phyloP scores from a whole-genome alignment of 2,797 vertebrate genomes.

The Sparus aurata region DNA sequence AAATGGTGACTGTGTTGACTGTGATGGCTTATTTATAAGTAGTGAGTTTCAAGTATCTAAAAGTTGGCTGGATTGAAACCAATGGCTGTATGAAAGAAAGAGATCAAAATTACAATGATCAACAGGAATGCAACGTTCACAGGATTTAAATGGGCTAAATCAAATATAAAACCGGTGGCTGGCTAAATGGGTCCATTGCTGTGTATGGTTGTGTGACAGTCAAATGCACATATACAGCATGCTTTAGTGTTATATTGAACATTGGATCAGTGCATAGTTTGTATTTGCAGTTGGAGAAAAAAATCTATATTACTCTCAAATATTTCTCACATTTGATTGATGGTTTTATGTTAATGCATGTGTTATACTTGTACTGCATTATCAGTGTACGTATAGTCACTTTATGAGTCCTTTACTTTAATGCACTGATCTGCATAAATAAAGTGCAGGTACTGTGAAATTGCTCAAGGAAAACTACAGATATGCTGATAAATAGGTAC shows the following conservation, averaged over 20 bases:
- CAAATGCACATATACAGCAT: conserved; percentile 32
- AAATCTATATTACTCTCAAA: conserved; percentile 50
- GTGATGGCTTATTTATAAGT: conserved; percentile 37
- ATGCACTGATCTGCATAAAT: neutral
- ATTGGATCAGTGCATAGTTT: conserved; percentile 54
- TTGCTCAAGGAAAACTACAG: neutral
- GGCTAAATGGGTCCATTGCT: conserved; percentile 33
- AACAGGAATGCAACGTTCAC: conserved; percentile 13
- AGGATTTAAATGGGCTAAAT: conserved; percentile 9
- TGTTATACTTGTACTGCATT: conserved; percentile 8
- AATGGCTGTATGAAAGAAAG: neutral
- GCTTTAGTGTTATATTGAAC: conserved; percentile 40
- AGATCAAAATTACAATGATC: neutral
- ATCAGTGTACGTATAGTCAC: neutral
- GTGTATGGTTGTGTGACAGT: conserved; percentile 18
- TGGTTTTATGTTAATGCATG: conserved; percentile 24
- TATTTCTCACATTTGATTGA: conserved; percentile 37
- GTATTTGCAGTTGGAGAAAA: conserved; percentile 39
- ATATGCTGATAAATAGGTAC: neutral
- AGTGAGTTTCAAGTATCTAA: conserved; percentile 6
- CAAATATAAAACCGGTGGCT: neutral
- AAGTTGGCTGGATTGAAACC: conserved; percentile 21
- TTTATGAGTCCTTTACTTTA: neutral
- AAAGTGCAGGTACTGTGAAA: neutral
- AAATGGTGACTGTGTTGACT: conserved; percentile 31